Evolutionary conservation across 2,113 vertebrate genomes (phyloP), one percentile per base, ranked within the genome.

Genomic region (Gambusia affinis): DNA sequence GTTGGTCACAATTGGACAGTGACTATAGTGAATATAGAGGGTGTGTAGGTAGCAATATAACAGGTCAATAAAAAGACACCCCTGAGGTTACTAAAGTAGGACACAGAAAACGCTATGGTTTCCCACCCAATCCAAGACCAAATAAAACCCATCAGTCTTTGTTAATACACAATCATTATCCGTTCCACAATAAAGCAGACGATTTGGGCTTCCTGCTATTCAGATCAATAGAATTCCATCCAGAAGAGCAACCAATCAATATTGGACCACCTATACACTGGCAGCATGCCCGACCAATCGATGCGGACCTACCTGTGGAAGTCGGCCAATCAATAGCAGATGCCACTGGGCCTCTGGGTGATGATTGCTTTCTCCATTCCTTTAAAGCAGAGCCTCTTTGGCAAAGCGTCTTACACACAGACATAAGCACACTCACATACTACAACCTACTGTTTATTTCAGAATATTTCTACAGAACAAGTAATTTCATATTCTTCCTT

Each of bases 271-370:
- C 89, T 88, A 82, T 80, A 81, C 6, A 69, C 81, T 63, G 82
- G 85, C 87, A 72, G 78, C 71, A n/a, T 28, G 39, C 80, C 76
- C 22, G 17, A 75, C 88, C 85, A 82, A 91, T 93, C 85, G 60
- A 91, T 85, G 84, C 79, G 93, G 94, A 51, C 96, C 96, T 73
- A 97, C 95, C 96, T 96, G 87, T 84, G 91, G 87, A 87, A 82
- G 67, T 66, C 7, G 30, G 80, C 85, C 83, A 76, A 90, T 93
- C 91, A 63, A 92, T 93, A 83, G 73, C 67, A 87, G 86, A 87
- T 76, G 89, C 85, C 74, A 79, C 76, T 27, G 63, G 78, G 69
- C 72, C 83, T 79, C 77, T 80, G 29, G 72, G 87, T 75, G 87
- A 91, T 91, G 84, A 88, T 89, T 89, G 80, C 87, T 84, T 85